Evolutionary conservation across 2,113 vertebrate species (phyloP), one percentile per base, ranked within the genome.

Genomic region (Pomatostomus ruficeps): DNA sequence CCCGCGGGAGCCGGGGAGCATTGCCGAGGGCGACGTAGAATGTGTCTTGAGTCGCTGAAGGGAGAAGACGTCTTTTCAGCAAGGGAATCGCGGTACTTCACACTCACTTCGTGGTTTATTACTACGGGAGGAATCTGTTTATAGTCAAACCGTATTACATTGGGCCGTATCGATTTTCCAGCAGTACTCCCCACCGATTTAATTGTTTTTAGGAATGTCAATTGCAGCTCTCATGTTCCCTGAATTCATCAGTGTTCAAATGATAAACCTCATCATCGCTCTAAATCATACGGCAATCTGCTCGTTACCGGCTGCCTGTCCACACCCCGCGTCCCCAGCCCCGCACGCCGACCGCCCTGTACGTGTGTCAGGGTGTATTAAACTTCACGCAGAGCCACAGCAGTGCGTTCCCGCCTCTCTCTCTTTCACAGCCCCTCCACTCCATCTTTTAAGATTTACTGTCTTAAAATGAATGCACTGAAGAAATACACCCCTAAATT

Each of bases 201-300:
- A 95, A 96, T 92, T 95, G 95, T 95, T 97, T 96, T 96, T 94
- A 92, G 93, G 93, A 85, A 96, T 85, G 94, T 92, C 89, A 76
- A 92, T 92, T 94, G 91, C 77, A 46, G 81, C 93, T 85, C 89
- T 96, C 93, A 12, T 42, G 94, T 88, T 96, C 91, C 91, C 80
- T 92, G 93, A 81, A 96, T 95, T 85, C 93, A 92, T 91, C 95
- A 78, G 87, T 5, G 87, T 57, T 89, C 87, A 82, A 61, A 79
- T 89, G 93, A 96, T 95, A 95, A 94, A 87, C 84, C 80, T 89
- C 87, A 87, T 93, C 61, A 91, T 73, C 26, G 38, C 84, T 75
- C 70, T 95, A 85, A 92, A 92, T 95, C 92, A 61, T 54, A 54
- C 24, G 55, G 88, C 91, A 85, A 84, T 78, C 88, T 74, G 85